Percentiles rank a stretch among this genome's conserved stretches.
phyloP scores from a whole-genome alignment of 2,113 vertebrate species.

The Glareola pratincola region DNA sequence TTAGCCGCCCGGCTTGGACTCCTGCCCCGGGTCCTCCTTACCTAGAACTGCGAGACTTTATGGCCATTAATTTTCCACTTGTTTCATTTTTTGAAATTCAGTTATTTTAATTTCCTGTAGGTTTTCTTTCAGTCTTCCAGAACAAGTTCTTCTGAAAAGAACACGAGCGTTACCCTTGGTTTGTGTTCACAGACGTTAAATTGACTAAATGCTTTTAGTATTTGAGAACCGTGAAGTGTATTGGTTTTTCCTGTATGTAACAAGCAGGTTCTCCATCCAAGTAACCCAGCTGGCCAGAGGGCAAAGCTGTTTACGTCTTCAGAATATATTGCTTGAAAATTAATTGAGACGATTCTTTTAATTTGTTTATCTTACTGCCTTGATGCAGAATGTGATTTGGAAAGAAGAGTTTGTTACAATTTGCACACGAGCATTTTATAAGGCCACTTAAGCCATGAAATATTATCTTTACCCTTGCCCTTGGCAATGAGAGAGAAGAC shows the following conservation, averaged over 20 bases:
- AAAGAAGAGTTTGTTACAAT: neutral
- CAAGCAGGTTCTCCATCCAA: neutral
- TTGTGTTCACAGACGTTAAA: neutral
- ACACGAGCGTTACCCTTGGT: neutral
- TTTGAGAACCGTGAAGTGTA: neutral
- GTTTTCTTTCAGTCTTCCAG: neutral
- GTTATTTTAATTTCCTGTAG: neutral
- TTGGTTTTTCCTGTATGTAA: neutral
- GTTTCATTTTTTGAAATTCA: neutral
- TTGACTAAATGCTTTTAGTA: fast-evolving
- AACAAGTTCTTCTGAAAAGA: neutral
- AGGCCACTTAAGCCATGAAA: neutral
- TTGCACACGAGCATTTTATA: neutral
- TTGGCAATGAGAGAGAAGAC: neutral
- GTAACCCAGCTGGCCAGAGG: neutral
- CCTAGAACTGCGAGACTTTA: neutral
- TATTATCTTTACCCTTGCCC: neutral
- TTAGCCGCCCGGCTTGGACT: neutral
- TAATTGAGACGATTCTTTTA: neutral
- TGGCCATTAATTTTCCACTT: neutral
- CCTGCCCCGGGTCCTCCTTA: neutral
- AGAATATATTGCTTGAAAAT: neutral
- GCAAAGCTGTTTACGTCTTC: neutral
- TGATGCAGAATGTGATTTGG: neutral
- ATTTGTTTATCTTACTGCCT: neutral